Base-by-base conservation (phyloP, 30 jellyfish, hydroid and myxozoan species). In the Pelagia noctiluca region DNA sequence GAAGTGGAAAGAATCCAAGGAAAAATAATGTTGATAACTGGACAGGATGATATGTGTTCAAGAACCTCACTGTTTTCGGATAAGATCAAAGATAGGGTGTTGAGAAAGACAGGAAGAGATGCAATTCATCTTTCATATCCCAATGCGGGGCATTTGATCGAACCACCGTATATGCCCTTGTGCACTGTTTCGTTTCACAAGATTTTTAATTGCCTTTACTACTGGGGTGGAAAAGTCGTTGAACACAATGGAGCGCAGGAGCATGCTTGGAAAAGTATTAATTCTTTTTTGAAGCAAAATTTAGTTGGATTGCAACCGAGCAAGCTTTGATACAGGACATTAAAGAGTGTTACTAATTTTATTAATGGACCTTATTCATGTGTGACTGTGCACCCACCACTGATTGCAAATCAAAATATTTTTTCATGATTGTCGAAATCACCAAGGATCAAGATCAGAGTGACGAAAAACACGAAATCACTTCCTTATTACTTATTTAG, bases 251-350 rank as follows among this genome's bases (percentile, higher is more conserved):
- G 67, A 13, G 93, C 93, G 5, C 78, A 76, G 29, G 69, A 24
- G 35, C 86, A 82, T 35, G 50, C 93, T 19, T 82, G 93, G 93
- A 71, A 69, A 48, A 72, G 35, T 36, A 71, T 82, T 10, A 21
- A 67, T 25, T 24, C 33, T 5, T 82, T 82, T 34, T 29, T 82
- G 65, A 34, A 71, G 19, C n/a, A 52, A 1, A 82, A 71, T 38
- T 49, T 71, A 63, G 60, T 52, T 8, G 68, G 21, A 52, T n/a
- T n/a, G n/a, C n/a, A n/a, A n/a, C n/a, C n/a, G n/a, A n/a, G n/a
- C n/a, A n/a, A n/a, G n/a, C n/a, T n/a, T n/a, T n/a, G n/a, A n/a
- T n/a, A n/a, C n/a, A n/a, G n/a, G n/a, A n/a, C n/a, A n/a, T n/a
- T n/a, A n/a, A n/a, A n/a, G n/a, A n/a, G n/a, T n/a, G n/a, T n/a